These are phyloP conservation scores for Lithophane ornitopus DNA, from an alignment of 2,888 invertebrate genomes.

Conservation along the genomic window DNA sequence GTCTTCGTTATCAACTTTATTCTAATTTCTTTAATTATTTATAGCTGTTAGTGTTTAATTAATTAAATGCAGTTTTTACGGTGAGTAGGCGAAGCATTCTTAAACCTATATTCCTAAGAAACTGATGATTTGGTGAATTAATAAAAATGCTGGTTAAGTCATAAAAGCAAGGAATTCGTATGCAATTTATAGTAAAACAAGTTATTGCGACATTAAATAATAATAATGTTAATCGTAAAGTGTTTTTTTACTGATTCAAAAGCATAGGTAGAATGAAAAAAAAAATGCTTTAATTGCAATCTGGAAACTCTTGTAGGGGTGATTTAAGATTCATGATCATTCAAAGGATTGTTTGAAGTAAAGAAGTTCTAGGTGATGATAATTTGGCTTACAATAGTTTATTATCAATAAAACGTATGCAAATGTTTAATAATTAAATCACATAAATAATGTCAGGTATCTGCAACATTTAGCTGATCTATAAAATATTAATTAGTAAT, in stretches of 20 bases:
- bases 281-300: not conserved
- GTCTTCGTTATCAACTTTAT: constrained; percentile 24
- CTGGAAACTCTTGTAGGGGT: not conserved
- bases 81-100: not conserved
- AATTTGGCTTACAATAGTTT: constrained; percentile 11
- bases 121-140: too few relatives aligned
- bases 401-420: constrained; percentile 30
- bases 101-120: not conserved
- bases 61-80: not conserved
- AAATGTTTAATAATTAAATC: constrained; percentile 38
- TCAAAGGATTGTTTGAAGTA: not conserved
- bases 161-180: not conserved
- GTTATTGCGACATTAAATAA: too few relatives aligned
- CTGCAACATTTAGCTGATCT: constrained; percentile 48
- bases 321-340: not conserved
- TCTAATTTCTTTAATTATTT: constrained; percentile 29
- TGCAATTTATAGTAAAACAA: not conserved
- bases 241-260: not conserved
- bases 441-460: constrained; percentile 53
- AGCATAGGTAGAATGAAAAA: too few relatives aligned
- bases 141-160: not conserved
- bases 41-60: constrained; percentile 11
- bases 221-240: not conserved
- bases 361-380: constrained; percentile 12
- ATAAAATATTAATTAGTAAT: constrained; percentile 64